phyloP scores from a whole-genome alignment of 1,140 invertebrate species.

The Pseudomyrmex sp. region DNA sequence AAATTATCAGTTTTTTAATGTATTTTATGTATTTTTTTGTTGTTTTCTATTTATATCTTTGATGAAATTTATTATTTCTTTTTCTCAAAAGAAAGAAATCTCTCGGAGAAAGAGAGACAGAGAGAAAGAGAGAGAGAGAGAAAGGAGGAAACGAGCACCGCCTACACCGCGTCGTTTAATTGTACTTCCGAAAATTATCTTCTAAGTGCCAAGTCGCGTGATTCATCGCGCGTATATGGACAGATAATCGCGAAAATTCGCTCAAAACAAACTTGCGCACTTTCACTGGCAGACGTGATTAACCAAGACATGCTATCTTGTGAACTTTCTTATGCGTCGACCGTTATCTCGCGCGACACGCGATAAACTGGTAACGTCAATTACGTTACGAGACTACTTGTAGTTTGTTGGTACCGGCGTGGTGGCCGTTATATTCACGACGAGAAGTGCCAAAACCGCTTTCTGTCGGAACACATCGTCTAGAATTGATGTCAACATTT shows the following conservation, averaged over 20 bases:
- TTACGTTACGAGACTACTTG: conserved; percentile 24
- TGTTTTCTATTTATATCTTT: conserved; percentile 72
- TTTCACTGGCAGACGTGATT: conserved; percentile 51
- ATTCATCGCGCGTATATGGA: conserved; percentile 57
- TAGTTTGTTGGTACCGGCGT: not conserved
- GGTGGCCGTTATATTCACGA: conserved; percentile 50
- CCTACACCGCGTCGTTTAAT: conserved; percentile 59
- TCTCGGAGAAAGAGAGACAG: not conserved
- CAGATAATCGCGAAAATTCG: conserved; percentile 61
- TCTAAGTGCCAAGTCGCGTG: conserved; percentile 28
- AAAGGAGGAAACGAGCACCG: not conserved
- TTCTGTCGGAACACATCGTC: conserved; percentile 26
- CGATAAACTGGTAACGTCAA: conserved; percentile 65
- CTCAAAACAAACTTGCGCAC: conserved; percentile 57
- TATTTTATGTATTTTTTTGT: conserved; percentile 67
- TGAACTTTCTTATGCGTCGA: conserved; percentile 56
- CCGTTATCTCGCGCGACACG: conserved; percentile 40
- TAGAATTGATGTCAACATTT: conserved; percentile 25
- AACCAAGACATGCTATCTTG: conserved; percentile 54
- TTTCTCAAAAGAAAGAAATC: not conserved
- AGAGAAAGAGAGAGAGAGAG: conserved; percentile 1
- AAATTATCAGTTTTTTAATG: conserved; percentile 71
- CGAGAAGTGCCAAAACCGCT: conserved; percentile 58
- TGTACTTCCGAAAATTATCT: conserved; percentile 62
- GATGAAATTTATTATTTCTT: too few species aligned